These are phyloP conservation scores for Manis crassicaudata DNA, from an alignment of 2,797 vertebrate species.

Conservation along the genomic window DNA sequence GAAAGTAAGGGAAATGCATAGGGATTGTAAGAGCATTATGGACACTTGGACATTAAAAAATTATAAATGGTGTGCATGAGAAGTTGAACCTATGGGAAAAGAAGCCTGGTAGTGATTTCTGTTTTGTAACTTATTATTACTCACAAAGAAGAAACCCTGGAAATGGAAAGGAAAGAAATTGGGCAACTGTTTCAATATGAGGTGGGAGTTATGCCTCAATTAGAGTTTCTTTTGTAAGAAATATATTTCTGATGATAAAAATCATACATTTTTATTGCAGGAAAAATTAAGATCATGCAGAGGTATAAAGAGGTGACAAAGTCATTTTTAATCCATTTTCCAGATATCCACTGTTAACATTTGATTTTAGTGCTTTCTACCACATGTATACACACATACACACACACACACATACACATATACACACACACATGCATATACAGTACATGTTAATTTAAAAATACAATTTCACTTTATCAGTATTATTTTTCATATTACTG, in stretches of 20 bases:
- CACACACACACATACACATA: neutral
- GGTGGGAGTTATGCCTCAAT: neutral
- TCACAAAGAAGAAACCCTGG: neutral
- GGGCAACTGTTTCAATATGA: neutral
- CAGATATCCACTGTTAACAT: neutral
- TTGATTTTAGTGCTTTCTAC: neutral
- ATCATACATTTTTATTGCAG: neutral
- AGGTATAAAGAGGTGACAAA: neutral
- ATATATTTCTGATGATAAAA: conserved; percentile 37
- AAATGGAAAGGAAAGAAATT: conserved; percentile 23
- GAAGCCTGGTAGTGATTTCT: neutral
- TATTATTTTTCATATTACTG: neutral
- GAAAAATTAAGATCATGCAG: conserved; percentile 33
- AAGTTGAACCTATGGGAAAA: neutral
- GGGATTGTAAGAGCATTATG: neutral
- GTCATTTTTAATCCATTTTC: conserved; percentile 11
- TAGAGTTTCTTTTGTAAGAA: conserved; percentile 29
- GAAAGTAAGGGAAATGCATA: neutral
- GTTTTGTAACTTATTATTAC: conserved; percentile 23
- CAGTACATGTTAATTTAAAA: neutral
- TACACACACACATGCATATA: neutral
- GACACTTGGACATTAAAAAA: conserved; percentile 24
- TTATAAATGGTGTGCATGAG: neutral
- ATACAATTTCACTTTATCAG: neutral
- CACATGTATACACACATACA: neutral